Conservation (phyloP, 2,888 invertebrate species). For the Rosalia funebris region DNA sequence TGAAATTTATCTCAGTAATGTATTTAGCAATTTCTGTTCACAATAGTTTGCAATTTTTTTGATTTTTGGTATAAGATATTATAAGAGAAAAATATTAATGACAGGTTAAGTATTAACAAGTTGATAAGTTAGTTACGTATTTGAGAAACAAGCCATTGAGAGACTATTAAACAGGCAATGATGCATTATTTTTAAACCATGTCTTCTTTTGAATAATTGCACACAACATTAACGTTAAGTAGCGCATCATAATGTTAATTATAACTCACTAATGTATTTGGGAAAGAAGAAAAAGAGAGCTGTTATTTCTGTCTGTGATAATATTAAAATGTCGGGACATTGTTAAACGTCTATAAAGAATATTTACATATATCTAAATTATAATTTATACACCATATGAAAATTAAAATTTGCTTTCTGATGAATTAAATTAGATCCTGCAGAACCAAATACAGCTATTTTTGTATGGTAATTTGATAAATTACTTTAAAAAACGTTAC, state of each 20-base stretch:
- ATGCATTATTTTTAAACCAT: neutral
- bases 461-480: conserved; percentile 16
- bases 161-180: neutral
- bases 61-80: too few species aligned
- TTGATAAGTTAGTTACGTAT: too few species aligned
- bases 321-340: conserved; percentile 2
- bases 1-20: too few species aligned
- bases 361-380: neutral
- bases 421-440: neutral
- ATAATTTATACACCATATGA: too few species aligned
- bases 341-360: neutral
- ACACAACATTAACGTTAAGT: neutral
- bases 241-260: neutral
- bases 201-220: neutral
- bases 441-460: neutral
- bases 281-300: neutral
- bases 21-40: too few species aligned
- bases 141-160: too few species aligned
- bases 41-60: too few species aligned
- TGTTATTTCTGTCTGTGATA: conserved; percentile 7
- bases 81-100: too few species aligned
- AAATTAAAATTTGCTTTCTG: too few species aligned
- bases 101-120: too few species aligned
- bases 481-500: conserved; percentile 8
- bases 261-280: neutral